Percentiles rank a stretch among this genome's conserved stretches.
phyloP scores from a whole-genome alignment of 1,140 invertebrate genomes.

The Lysiphlebus fabarum region DNA sequence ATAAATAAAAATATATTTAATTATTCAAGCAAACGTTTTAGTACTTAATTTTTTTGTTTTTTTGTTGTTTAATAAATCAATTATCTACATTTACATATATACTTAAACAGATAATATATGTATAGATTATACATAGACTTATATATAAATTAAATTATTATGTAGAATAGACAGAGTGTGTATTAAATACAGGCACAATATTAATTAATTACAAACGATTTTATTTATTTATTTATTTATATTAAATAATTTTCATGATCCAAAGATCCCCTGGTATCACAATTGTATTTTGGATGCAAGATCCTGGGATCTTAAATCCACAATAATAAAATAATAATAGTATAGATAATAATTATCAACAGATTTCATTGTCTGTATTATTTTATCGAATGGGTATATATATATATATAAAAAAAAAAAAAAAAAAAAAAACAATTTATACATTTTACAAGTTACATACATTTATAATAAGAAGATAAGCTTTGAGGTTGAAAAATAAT shows the following conservation, averaged over 20 bases:
- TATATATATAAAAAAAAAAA: no score
- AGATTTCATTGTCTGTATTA: conserved; percentile 41
- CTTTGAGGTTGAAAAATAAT: conserved; percentile 18
- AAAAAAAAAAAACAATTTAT: background rate
- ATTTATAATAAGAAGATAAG: conserved; percentile 26
- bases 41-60: no score
- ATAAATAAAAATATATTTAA: no score
- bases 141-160: conserved; percentile 21
- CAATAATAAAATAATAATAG: conserved; percentile 12
- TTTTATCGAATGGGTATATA: background rate
- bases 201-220: conserved; percentile 48
- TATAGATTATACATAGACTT: no score
- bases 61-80: no score
- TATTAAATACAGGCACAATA: conserved; percentile 53
- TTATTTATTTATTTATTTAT: conserved; percentile 7
- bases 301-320: conserved; percentile 14
- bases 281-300: conserved; percentile 38
- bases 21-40: no score
- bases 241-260: conserved; percentile 29
- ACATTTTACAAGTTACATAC: background rate
- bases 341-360: conserved; percentile 28
- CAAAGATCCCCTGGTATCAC: conserved; percentile 47
- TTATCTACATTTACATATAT: no score
- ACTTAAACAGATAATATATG: no score
- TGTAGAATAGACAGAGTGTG: conserved; percentile 42